Evolutionary conservation across 2,888 invertebrate genomes (phyloP).

Genomic region (Ochropleura plecta): DNA sequence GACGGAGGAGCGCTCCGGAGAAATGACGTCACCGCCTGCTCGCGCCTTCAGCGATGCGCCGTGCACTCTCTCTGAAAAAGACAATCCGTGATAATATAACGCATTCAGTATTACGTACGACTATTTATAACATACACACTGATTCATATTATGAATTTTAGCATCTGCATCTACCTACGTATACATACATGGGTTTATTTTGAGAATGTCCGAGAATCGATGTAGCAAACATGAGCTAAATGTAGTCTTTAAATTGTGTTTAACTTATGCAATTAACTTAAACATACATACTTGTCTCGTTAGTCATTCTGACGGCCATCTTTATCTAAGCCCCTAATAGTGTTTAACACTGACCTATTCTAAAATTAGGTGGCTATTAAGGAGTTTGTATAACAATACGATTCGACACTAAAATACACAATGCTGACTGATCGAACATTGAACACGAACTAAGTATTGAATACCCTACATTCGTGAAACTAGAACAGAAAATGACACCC

Average conservation of each 20-base stretch:
- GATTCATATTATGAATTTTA: constrained; percentile 57
- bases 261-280: constrained; percentile 36
- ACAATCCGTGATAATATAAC: constrained; percentile 44
- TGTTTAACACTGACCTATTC: constrained; percentile 30
- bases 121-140: constrained; percentile 58
- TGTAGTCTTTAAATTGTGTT: constrained; percentile 5
- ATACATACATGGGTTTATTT: constrained; percentile 55
- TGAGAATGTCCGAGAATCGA: constrained; percentile 52
- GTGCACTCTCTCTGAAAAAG: constrained; percentile 84
- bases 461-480: constrained; percentile 1
- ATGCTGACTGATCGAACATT: constrained; percentile 26
- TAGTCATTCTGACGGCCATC: neutral
- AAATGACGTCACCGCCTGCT: constrained; percentile 86
- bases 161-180: constrained; percentile 25
- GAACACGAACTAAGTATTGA: constrained; percentile 27
- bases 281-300: constrained; percentile 33
- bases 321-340: constrained; percentile 7
- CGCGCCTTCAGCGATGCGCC: constrained; percentile 78
- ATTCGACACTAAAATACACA: constrained; percentile 7
- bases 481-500: constrained; percentile 36
- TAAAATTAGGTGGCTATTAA: constrained; percentile 29
- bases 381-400: constrained; percentile 42
- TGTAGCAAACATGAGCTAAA: constrained; percentile 26
- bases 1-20: constrained; percentile 83
- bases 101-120: constrained; percentile 34